Percentiles rank a stretch among this genome's conserved stretches.
Evolutionary conservation across 2,797 vertebrate genomes (phyloP).

Genomic region (Ceryle rudis): DNA sequence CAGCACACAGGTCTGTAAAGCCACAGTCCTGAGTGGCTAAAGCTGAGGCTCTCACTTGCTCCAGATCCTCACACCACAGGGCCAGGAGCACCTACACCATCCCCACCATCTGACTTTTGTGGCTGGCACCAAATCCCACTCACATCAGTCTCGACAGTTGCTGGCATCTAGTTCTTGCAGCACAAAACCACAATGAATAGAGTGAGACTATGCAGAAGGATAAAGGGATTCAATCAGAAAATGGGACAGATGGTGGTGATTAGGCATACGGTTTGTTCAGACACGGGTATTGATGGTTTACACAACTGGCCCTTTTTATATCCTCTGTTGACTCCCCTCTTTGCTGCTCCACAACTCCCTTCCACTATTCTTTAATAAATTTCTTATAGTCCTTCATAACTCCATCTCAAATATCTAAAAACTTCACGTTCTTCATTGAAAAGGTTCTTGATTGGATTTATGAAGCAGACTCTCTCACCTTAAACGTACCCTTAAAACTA

Average conservation of each 20-base stretch:
- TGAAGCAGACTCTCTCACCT: background rate
- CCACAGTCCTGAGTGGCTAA: rapidly evolving
- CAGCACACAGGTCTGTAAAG: rapidly evolving
- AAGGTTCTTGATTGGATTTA: background rate
- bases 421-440: rapidly evolving
- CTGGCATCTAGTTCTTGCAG: background rate
- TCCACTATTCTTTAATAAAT: background rate
- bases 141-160: background rate
- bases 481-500: background rate
- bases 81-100: background rate
- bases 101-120: background rate
- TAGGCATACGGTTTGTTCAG: background rate
- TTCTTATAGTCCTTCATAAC: background rate
- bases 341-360: background rate
- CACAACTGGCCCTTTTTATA: rapidly evolving
- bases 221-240: background rate
- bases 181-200: rapidly evolving
- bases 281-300: rapidly evolving
- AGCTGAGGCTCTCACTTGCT: background rate
- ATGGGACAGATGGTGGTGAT: background rate
- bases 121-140: background rate
- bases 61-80: background rate
- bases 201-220: background rate
- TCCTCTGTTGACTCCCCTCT: background rate
- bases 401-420: background rate